Percentiles rank a stretch among this genome's conserved stretches.
These are phyloP conservation scores for Ylistrum balloti DNA, from an alignment of 1,140 invertebrate species.

Conservation along the genomic window DNA sequence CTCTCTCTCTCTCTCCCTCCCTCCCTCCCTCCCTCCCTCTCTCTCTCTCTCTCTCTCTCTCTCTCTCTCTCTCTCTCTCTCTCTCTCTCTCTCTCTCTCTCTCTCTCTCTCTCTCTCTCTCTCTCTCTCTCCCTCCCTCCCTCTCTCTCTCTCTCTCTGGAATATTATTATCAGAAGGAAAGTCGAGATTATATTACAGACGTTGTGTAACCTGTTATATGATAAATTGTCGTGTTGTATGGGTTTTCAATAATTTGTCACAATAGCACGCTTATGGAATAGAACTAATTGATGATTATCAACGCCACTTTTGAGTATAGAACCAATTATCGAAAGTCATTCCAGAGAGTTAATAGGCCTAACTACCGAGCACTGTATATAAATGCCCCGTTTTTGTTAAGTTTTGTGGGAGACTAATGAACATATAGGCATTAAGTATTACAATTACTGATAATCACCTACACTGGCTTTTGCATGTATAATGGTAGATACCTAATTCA, in stretches of 20 bases:
- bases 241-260: neutral
- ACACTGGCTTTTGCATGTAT: neutral
- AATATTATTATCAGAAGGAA: neutral
- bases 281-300: conserved; percentile 1
- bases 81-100: too few species aligned
- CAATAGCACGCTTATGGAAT: neutral
- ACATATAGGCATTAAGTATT: neutral
- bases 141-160: too few species aligned
- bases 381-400: neutral
- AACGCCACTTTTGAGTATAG: neutral
- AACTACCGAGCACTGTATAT: conserved; percentile 28
- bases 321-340: conserved; percentile 8
- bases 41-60: too few species aligned
- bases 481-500: neutral
- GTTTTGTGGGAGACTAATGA: neutral
- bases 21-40: too few species aligned
- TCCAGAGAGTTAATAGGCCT: neutral
- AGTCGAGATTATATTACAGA: neutral
- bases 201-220: neutral
- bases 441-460: conserved; percentile 3
- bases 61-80: too few species aligned
- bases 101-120: too few species aligned
- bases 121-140: too few species aligned
- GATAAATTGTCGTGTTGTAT: neutral
- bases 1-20: too few species aligned